Base-by-base conservation (phyloP, 1,140 invertebrate genomes). In the Nixonia krombeini region DNA sequence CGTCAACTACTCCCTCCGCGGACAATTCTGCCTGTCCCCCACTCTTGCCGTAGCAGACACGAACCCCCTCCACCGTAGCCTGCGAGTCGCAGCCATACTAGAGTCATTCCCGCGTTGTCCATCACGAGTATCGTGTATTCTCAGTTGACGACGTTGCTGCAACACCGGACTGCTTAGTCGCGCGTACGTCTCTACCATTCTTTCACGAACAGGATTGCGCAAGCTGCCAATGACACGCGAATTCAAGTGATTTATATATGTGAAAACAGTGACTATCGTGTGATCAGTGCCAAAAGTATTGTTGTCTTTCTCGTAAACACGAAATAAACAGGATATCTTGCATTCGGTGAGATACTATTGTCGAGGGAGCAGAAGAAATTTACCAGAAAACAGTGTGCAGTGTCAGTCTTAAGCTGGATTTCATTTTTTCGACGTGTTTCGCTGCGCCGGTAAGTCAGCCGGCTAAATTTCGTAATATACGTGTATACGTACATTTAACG, bases 371-470 rank as follows among this genome's bases (percentile, higher is more conserved):
- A 12, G 37, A 17, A 16, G 18, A 16, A 18, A 16, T 10, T 40
- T 13, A 17, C 15, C 26, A 7, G 18, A 33, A 51, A 44, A 44
- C 18, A 25, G 28, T 59, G 55, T 35, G 61, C 28, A 71, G 70
- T 74, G 74, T 38, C 37, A 26, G 45, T 72, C 53, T 56, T 74
- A 81, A 81, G 65, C 80, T 82, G 80, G 80, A 84, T 80, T 80
- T 76, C 74, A 63, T 77, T 44, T 51, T 74, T 40, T 63, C 76
- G 16, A 78, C 69, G 53, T 73, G 71, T 47, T 67, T 76, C 44
- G 67, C 74, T 65, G 73, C 64, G 70, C 76, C 79, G 81, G 80
- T 84, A 81, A 83, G 82, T 83, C 40, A 6, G 12, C 25, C 23
- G 35, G 46, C 45, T 49, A 8, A 23, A 10, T 40, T 40, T 26